Conservation (phyloP, 1,140 invertebrate species). For the Pentalonia nigronervosa region DNA sequence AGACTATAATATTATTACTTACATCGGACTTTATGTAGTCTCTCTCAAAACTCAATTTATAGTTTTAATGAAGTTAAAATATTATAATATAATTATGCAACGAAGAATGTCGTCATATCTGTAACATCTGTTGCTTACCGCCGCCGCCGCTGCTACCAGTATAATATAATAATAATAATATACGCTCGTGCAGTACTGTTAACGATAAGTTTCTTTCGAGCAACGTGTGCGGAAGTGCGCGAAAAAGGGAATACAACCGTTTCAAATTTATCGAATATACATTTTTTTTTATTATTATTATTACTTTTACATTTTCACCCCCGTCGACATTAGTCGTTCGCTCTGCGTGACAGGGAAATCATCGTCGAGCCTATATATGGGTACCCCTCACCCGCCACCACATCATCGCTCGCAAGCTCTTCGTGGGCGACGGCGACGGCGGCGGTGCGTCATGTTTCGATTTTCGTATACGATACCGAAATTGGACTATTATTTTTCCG, state of each 20-base stretch:
- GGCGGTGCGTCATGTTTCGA: conserved; percentile 47
- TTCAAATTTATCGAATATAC: conserved; percentile 37
- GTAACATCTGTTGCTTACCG: conserved; percentile 31
- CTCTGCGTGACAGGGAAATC: neutral
- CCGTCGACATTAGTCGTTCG: conserved; percentile 16
- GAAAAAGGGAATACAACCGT: conserved; percentile 8
- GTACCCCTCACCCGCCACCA: neutral
- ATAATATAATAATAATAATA: neutral
- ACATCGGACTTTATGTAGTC: neutral
- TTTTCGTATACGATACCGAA: neutral
- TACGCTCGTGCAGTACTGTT: neutral
- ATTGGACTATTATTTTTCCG: conserved; percentile 55
- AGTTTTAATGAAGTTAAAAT: conserved; percentile 21
- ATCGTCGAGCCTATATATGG: neutral
- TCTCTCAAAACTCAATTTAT: neutral
- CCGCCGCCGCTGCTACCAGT: neutral
- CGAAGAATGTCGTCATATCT: neutral
- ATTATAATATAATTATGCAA: neutral
- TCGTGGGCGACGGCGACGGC: too few species aligned
- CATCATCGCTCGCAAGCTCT: neutral
- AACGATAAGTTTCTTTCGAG: neutral
- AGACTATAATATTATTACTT: neutral
- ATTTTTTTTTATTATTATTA: neutral
- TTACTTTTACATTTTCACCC: conserved; percentile 37
- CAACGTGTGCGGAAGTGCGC: neutral